Conservation (phyloP, 2,888 invertebrate species). For the Drosophila maculinotata region DNA sequence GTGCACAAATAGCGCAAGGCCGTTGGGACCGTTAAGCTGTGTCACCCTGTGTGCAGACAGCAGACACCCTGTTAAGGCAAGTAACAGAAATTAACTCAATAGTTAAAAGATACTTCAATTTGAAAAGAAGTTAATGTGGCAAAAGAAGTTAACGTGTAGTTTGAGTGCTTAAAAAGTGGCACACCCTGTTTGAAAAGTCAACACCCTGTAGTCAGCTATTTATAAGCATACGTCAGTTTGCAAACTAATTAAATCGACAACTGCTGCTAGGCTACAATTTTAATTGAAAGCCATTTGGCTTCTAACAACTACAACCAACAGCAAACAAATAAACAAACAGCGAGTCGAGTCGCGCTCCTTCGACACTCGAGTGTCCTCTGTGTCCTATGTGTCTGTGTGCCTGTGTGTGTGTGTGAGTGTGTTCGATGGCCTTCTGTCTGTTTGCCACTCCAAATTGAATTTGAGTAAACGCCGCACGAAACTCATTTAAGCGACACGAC, state of each 20-base stretch:
- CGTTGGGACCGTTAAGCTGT: too few relatives aligned
- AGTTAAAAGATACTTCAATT: too few relatives aligned
- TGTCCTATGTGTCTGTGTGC: neutral
- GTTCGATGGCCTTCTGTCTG: slow-evolving; percentile 24
- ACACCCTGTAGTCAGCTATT: slow-evolving; percentile 20
- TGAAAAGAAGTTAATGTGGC: too few relatives aligned
- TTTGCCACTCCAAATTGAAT: slow-evolving; percentile 63
- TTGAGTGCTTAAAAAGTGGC: too few relatives aligned
- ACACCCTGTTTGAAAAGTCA: slow-evolving; percentile 7
- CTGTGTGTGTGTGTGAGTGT: slow-evolving; percentile 10
- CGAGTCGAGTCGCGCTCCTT: slow-evolving; percentile 17
- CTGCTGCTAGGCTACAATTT: slow-evolving; percentile 65
- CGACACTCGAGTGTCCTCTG: slow-evolving; percentile 12
- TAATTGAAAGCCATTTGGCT: slow-evolving; percentile 74
- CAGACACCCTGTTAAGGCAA: neutral
- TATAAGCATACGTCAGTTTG: slow-evolving; percentile 46
- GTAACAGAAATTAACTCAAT: too few relatives aligned
- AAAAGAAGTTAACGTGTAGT: too few relatives aligned
- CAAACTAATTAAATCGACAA: slow-evolving; percentile 75
- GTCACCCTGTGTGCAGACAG: neutral
- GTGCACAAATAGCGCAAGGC: neutral
- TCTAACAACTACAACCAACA: slow-evolving; percentile 43
- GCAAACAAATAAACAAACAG: slow-evolving; percentile 48
- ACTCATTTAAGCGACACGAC: slow-evolving; percentile 64
- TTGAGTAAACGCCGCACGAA: slow-evolving; percentile 44